Conservation (phyloP, 2,113 vertebrate species). For the Podilymbus podiceps region DNA sequence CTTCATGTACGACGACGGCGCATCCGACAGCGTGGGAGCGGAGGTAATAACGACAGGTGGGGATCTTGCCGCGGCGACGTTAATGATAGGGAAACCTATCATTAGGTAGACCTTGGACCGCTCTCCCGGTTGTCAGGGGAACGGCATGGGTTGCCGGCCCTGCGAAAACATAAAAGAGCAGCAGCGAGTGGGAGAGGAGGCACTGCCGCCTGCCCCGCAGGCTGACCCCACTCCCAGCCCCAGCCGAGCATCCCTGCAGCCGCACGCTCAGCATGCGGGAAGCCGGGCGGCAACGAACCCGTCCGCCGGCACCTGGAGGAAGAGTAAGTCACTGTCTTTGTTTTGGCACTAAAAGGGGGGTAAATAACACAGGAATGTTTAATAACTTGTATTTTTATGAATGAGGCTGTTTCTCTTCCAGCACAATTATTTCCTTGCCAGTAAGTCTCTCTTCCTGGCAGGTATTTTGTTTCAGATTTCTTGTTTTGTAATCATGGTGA, state of each 20-base stretch:
- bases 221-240: slow-evolving; percentile 31
- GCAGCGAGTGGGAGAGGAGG: slow-evolving; percentile 10
- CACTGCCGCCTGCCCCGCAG: slow-evolving; percentile 20
- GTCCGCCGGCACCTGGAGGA: neutral
- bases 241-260: neutral
- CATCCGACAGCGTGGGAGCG: neutral
- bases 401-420: neutral
- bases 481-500: neutral
- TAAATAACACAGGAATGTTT: neutral
- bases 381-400: neutral
- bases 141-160: neutral
- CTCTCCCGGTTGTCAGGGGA: slow-evolving; percentile 45
- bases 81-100: neutral
- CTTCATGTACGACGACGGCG: accelerated
- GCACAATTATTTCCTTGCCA: neutral
- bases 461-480: neutral
- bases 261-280: neutral
- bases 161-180: slow-evolving; percentile 39
- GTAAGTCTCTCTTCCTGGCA: neutral
- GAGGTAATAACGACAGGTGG: neutral
- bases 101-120: neutral
- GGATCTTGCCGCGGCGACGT: neutral
- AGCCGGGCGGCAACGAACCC: neutral
- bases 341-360: neutral
- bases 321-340: slow-evolving; percentile 49